These are phyloP conservation scores for Rhizoglyphus robini DNA, from an alignment of 1,140 invertebrate species.

Conservation along the genomic window DNA sequence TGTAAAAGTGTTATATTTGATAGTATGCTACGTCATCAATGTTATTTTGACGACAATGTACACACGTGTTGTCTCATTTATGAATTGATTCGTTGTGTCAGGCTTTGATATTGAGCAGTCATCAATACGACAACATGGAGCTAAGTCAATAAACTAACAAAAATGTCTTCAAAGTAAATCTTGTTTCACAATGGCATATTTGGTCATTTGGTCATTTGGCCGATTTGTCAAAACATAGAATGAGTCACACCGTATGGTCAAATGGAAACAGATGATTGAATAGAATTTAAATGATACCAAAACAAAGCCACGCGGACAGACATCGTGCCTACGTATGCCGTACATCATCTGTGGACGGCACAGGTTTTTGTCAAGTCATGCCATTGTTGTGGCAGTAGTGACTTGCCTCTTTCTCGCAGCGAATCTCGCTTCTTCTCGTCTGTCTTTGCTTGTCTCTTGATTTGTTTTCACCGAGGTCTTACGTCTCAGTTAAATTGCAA, in stretches of 20 bases:
- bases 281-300: too few relatives aligned
- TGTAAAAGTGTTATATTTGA: too few relatives aligned
- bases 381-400: not conserved
- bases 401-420: too few relatives aligned
- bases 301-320: too few relatives aligned
- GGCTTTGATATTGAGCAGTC: too few relatives aligned
- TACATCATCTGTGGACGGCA: not conserved
- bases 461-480: not conserved
- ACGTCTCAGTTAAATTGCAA: not conserved
- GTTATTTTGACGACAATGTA: too few relatives aligned
- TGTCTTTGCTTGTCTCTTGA: not conserved
- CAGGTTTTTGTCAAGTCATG: conserved; percentile 3
- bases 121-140: too few relatives aligned
- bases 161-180: too few relatives aligned
- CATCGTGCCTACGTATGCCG: not conserved
- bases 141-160: too few relatives aligned
- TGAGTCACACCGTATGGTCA: not conserved
- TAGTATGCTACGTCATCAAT: too few relatives aligned
- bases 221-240: not conserved
- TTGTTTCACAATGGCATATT: not conserved
- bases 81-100: too few relatives aligned
- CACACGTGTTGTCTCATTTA: too few relatives aligned
- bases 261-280: not conserved
- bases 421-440: not conserved
- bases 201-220: not conserved